Base-by-base conservation (phyloP, 1,140 invertebrate genomes). In the Drosophila lacteicornis region DNA sequence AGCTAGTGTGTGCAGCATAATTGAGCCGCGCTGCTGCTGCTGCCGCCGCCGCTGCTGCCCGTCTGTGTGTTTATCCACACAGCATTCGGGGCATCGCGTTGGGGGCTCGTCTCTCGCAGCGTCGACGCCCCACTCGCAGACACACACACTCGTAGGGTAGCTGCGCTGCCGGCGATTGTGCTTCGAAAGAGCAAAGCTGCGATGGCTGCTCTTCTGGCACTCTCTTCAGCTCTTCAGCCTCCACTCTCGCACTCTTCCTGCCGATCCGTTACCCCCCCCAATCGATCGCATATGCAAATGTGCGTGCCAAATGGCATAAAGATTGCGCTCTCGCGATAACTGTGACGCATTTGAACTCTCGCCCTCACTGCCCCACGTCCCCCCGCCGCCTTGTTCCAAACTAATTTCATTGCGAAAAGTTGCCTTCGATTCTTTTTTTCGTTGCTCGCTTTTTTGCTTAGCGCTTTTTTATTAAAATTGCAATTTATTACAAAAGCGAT, bases 401-500 rank as follows among this genome's bases (percentile, higher is more conserved):
- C 63, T 83, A 75, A 83, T 84, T 83, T 60, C 63, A 79, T 71
- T 61, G 68, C 71, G 56, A 75, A 74, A 74, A 74, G 25, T 55
- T 51, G 66, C 66, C 66, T 65, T 74, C 69, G 69, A 73, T 40
- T 55, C 43, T 50, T 68, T 61, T 60, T 60, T 60, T 69, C 73
- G 71, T 62, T 75, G 62, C 55, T 50, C 71, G 55, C 11, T 25
- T 66, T 81, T 83, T 82, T 73, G 79, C 63, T 82, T 82, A 75
- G 58, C 25, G 68, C 13, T 73, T 85, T 60, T 50, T 78, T 77
- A 75, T 78, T 80, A 84, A 80, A 86, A 87, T 88, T 88, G 83
- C 84, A 83, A 87, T 87, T 87, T 87, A 88, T 87, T 87, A 80
- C 68, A 88, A 80, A 73, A 87, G 66, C 85, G 80, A 88, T 80